phyloP scores from a whole-genome alignment of 2,888 invertebrate genomes.

The Meandrusa payeni region DNA sequence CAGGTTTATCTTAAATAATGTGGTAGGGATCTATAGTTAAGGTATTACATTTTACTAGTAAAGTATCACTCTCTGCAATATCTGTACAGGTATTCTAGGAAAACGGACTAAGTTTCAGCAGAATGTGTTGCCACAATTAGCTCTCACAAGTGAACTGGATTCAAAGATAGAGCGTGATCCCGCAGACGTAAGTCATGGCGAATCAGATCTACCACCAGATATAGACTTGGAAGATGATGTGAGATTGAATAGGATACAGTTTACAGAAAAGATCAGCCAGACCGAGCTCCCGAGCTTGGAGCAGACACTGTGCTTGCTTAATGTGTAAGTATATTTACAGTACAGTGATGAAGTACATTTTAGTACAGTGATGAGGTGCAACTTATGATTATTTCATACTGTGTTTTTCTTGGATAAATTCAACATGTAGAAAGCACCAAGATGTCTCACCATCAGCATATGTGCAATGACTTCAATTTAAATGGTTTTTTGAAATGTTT shows the following conservation, averaged over 20 bases:
- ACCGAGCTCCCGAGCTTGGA: constrained; percentile 85
- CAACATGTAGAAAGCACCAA: too few relatives aligned
- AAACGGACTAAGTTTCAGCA: constrained; percentile 95
- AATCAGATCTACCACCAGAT: constrained; percentile 81
- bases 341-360: too few relatives aligned
- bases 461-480: too few relatives aligned
- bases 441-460: too few relatives aligned
- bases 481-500: too few relatives aligned
- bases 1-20: too few relatives aligned
- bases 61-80: too few relatives aligned
- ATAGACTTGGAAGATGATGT: constrained; percentile 92
- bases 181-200: constrained; percentile 71
- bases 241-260: constrained; percentile 88
- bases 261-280: constrained; percentile 75
- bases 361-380: too few relatives aligned
- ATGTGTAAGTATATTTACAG: constrained; percentile 88
- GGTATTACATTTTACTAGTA: too few relatives aligned
- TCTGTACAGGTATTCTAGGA: constrained; percentile 89
- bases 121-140: constrained; percentile 90
- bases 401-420: too few relatives aligned
- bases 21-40: too few relatives aligned
- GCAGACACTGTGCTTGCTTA: constrained; percentile 89
- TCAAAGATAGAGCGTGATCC: constrained; percentile 60
- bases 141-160: constrained; percentile 82
- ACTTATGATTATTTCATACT: too few relatives aligned